These are phyloP conservation scores for Cryptoblepharus egeriae DNA, from an alignment of 2,797 vertebrate species.

Conservation along the genomic window DNA sequence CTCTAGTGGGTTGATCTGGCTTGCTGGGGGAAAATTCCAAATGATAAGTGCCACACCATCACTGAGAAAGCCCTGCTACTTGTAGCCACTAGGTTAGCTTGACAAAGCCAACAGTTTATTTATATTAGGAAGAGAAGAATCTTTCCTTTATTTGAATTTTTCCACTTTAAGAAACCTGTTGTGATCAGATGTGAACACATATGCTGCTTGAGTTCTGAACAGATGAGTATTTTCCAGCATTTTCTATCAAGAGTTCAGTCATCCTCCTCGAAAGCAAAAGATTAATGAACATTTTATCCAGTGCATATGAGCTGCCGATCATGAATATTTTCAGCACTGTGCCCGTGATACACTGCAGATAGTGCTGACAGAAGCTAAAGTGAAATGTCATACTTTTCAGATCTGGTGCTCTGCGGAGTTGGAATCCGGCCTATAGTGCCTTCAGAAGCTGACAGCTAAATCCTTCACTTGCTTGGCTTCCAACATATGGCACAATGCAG, in stretches of 20 bases:
- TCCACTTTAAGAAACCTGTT: not conserved
- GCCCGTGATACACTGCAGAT: conserved; percentile 46
- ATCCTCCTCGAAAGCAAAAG: conserved; percentile 57
- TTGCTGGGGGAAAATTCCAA: no score
- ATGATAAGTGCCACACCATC: no score
- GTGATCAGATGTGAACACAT: not conserved
- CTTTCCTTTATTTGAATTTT: no score
- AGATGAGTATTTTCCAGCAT: rapidly evolving
- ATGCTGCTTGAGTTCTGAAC: not conserved
- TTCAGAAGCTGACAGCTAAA: conserved; percentile 76
- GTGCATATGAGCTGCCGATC: conserved; percentile 62
- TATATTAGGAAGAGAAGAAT: no score
- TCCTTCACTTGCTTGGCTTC: conserved; percentile 74
- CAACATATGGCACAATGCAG: conserved; percentile 76
- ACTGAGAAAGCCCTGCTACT: no score
- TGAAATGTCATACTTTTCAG: conserved; percentile 74
- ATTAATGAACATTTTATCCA: conserved; percentile 67
- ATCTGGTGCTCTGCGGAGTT: conserved; percentile 62
- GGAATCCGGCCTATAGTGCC: conserved; percentile 69
- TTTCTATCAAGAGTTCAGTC: conserved; percentile 32
- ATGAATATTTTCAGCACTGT: conserved; percentile 59
- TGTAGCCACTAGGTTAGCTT: no score
- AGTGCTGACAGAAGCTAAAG: conserved; percentile 77
- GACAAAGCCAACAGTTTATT: not conserved
- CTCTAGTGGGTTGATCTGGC: no score